Conservation (phyloP, 1,140 invertebrate species). For the Lordiphosa mommai region DNA sequence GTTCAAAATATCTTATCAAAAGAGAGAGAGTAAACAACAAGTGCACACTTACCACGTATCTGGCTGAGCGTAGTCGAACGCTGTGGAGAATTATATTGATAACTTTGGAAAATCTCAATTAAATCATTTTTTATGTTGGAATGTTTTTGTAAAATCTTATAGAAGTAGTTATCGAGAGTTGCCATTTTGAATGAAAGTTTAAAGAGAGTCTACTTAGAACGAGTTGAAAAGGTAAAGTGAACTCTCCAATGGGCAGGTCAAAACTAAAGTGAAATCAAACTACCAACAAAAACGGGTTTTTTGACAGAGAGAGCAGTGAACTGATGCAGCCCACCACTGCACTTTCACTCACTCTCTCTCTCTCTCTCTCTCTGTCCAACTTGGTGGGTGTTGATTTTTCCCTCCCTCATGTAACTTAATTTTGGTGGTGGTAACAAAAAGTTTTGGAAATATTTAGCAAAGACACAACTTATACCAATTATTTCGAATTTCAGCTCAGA, state of each 20-base stretch:
- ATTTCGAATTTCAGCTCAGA: conserved; percentile 16
- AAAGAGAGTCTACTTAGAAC: background rate
- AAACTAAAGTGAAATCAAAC: conserved; percentile 4
- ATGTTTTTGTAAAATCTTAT: conserved; percentile 32
- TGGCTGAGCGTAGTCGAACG: conserved; percentile 39
- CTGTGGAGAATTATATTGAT: conserved; percentile 25
- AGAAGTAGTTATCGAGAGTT: conserved; percentile 37
- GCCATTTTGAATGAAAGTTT: conserved; percentile 12
- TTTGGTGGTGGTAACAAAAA: conserved; percentile 46
- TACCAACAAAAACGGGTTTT: conserved; percentile 41
- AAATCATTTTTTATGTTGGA: conserved; percentile 28
- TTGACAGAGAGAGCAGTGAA: background rate
- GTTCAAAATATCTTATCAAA: background rate
- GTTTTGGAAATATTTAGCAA: too few relatives aligned
- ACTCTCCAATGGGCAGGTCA: conserved; percentile 10
- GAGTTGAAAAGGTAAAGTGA: conserved; percentile 6
- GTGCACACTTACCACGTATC: conserved; percentile 47
- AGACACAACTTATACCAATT: too few relatives aligned
- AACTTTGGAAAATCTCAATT: conserved; percentile 15
- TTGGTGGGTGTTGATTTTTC: too few relatives aligned
- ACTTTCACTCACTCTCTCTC: background rate
- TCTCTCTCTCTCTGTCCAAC: background rate
- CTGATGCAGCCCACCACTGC: conserved; percentile 7
- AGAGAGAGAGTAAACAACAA: too few relatives aligned
- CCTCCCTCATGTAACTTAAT: background rate